Conservation (phyloP, 2,113 vertebrate genomes). For the Cathartes aura region DNA sequence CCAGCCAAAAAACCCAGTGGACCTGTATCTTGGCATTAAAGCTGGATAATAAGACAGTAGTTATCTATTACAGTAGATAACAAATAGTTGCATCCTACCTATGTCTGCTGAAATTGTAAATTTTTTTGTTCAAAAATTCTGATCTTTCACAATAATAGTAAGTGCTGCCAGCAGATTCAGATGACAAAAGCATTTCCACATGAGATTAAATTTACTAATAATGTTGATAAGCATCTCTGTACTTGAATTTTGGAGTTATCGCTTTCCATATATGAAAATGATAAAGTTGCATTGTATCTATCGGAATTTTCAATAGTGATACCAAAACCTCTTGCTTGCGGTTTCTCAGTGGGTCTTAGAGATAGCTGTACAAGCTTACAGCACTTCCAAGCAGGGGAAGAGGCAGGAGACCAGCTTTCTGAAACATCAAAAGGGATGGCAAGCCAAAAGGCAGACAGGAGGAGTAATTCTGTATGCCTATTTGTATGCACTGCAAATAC, state of each 20-base stretch:
- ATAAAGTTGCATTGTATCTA: background rate
- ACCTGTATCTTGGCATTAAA: background rate
- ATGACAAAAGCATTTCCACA: background rate
- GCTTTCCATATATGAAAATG: background rate
- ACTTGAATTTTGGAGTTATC: background rate
- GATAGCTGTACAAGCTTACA: background rate
- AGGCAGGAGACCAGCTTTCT: background rate
- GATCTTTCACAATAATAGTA: background rate
- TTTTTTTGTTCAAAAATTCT: background rate
- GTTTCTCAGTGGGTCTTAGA: background rate
- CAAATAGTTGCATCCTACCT: background rate
- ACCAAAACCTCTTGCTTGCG: background rate
- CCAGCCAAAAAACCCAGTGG: background rate
- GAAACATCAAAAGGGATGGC: background rate
- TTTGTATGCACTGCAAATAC: conserved; percentile 14
- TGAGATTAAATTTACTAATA: background rate
- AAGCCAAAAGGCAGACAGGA: conserved; percentile 7
- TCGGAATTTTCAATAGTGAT: background rate
- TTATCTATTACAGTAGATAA: background rate
- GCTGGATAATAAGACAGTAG: background rate
- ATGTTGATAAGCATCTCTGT: background rate
- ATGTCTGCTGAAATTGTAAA: background rate
- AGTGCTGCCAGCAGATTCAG: background rate
- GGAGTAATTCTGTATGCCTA: background rate
- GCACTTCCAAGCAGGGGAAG: background rate